These are phyloP conservation scores for Cheiracanthium punctorium DNA, from an alignment of 2,888 invertebrate species.

Conservation along the genomic window DNA sequence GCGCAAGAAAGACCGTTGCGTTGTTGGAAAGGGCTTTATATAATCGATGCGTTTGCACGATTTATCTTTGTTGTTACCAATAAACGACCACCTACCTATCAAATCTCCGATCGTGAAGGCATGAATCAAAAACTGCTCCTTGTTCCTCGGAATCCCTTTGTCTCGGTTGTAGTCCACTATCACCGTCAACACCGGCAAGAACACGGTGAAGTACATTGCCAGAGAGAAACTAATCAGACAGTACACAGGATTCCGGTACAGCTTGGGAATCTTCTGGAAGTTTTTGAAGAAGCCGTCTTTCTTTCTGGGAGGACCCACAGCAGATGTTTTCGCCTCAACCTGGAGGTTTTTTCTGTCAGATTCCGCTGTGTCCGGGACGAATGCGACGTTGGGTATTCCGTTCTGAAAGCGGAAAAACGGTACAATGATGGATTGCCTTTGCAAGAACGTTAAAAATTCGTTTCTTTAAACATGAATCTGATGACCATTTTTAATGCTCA, in stretches of 20 bases:
- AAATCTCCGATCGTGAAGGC: conserved; percentile 42
- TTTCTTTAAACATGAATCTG: too few relatives aligned
- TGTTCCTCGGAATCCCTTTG: conserved; percentile 15
- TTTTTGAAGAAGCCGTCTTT: neutral
- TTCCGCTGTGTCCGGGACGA: neutral
- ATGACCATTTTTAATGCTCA: too few relatives aligned
- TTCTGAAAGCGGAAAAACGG: too few relatives aligned
- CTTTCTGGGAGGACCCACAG: too few relatives aligned
- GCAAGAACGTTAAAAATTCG: too few relatives aligned
- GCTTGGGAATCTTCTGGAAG: neutral
- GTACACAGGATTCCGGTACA: conserved; percentile 45
- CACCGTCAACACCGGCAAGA: conserved; percentile 36
- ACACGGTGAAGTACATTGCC: conserved; percentile 38
- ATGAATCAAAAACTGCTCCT: conserved; percentile 39
- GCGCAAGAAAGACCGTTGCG: too few relatives aligned
- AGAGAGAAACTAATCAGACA: conserved; percentile 34
- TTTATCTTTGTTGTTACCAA: too few relatives aligned
- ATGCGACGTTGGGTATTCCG: neutral
- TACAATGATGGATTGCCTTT: too few relatives aligned
- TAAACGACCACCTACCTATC: conserved; percentile 21
- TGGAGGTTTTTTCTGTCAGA: neutral
- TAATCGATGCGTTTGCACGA: too few relatives aligned
- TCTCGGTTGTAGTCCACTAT: conserved; percentile 51
- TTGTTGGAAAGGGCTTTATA: too few relatives aligned
- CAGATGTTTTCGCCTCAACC: neutral